These are phyloP conservation scores for Muscina levida DNA, from an alignment of 2,888 invertebrate genomes.

Conservation along the genomic window DNA sequence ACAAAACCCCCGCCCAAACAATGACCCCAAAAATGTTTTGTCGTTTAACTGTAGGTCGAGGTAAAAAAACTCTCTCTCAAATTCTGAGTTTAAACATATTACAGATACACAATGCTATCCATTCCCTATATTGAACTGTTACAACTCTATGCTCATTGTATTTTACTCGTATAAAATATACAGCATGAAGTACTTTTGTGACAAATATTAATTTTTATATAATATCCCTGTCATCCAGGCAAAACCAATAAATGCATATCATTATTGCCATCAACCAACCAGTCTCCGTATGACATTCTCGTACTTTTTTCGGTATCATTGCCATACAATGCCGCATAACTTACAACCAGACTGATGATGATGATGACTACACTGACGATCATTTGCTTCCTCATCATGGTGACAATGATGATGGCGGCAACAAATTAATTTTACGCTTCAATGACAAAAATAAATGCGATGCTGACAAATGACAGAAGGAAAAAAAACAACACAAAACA, in stretches of 20 bases:
- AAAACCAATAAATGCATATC: conserved; percentile 34
- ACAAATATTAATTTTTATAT: conserved; percentile 38
- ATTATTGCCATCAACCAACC: neutral
- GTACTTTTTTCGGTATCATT: neutral
- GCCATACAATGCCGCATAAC: neutral
- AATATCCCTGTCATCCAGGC: conserved; percentile 50
- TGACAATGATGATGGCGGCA: conserved; percentile 28
- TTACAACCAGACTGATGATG: neutral
- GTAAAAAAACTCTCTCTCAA: too few relatives aligned
- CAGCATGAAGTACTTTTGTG: too few relatives aligned
- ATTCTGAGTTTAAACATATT: too few relatives aligned
- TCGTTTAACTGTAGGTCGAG: too few relatives aligned
- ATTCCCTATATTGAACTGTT: too few relatives aligned
- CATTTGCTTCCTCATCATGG: neutral
- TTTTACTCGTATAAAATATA: too few relatives aligned
- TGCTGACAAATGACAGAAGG: conserved; percentile 11
- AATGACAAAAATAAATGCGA: conserved; percentile 56
- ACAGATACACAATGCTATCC: too few relatives aligned
- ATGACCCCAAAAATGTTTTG: too few relatives aligned
- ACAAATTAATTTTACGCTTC: conserved; percentile 63
- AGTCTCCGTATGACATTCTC: too few relatives aligned
- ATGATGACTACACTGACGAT: neutral
- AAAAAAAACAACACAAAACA: conserved; percentile 8
- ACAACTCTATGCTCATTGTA: too few relatives aligned
- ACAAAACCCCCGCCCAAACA: too few relatives aligned